A percentile compares a stretch with the other conserved stretches of the same genome.
These are phyloP conservation scores for Megaceryle alcyon DNA, from an alignment of 2,797 vertebrate genomes.

Conservation along the genomic window DNA sequence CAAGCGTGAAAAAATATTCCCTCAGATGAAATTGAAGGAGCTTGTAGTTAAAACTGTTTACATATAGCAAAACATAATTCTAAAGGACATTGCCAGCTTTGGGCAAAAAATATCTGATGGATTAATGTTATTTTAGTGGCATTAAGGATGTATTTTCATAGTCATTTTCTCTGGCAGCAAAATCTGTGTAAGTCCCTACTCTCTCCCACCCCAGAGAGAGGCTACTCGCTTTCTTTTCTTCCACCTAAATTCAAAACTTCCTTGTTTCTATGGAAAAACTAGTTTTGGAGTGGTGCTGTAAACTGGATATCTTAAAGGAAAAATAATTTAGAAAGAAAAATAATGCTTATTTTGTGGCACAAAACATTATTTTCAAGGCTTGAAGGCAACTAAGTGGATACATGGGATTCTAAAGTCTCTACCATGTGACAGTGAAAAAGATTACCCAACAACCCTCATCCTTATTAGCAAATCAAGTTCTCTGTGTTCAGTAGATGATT, in stretches of 20 bases:
- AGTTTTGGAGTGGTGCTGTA: neutral
- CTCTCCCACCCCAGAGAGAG: neutral
- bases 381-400: neutral
- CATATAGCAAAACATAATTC: neutral
- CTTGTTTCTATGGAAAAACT: neutral
- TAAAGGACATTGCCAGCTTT: slow-evolving; percentile 30
- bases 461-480: neutral
- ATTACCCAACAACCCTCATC: neutral
- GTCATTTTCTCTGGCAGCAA: slow-evolving; percentile 24
- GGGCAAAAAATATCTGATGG: slow-evolving; percentile 42
- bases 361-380: neutral
- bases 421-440: neutral
- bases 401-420: neutral
- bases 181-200: neutral
- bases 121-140: slow-evolving; percentile 29
- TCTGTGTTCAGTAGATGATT: neutral
- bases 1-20: neutral
- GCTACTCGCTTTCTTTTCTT: neutral
- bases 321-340: neutral
- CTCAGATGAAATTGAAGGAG: neutral
- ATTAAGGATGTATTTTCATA: slow-evolving; percentile 13
- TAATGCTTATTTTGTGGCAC: neutral
- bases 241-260: neutral
- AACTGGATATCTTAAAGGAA: neutral
- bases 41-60: slow-evolving; percentile 16